phyloP scores from a whole-genome alignment of 2,113 vertebrate genomes.

The Anhinga rufa region DNA sequence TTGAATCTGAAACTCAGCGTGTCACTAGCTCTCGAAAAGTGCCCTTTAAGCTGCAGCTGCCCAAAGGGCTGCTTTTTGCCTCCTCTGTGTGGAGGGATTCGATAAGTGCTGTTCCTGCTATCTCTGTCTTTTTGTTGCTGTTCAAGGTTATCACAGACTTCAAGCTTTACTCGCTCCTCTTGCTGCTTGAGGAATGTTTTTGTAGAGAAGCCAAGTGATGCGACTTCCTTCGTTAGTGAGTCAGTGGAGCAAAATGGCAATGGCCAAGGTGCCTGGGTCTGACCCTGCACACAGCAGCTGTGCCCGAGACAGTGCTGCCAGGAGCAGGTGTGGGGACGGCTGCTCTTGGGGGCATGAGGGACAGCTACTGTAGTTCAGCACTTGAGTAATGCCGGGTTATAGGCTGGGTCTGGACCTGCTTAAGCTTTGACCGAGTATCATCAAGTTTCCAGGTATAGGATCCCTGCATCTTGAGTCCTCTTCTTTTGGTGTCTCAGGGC shows the following conservation, averaged over 20 bases:
- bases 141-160: not conserved
- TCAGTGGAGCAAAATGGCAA: not conserved
- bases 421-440: not conserved
- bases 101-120: not conserved
- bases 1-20: not conserved
- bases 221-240: not conserved
- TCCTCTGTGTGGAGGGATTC: not conserved
- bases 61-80: not conserved
- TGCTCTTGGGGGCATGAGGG: not conserved
- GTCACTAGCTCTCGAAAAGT: not conserved
- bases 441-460: not conserved
- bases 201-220: not conserved
- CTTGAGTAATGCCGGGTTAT: accelerated
- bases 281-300: accelerated
- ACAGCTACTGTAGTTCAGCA: not conserved
- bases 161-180: not conserved
- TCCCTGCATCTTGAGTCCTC: not conserved
- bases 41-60: not conserved
- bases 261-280: not conserved
- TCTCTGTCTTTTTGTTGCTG: not conserved
- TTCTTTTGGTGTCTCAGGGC: not conserved
- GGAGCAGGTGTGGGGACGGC: not conserved
- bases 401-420: not conserved
- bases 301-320: not conserved
- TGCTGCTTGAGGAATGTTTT: not conserved